These are phyloP conservation scores for Uloborus plumipes DNA, from an alignment of 2,888 invertebrate genomes.

Conservation along the genomic window DNA sequence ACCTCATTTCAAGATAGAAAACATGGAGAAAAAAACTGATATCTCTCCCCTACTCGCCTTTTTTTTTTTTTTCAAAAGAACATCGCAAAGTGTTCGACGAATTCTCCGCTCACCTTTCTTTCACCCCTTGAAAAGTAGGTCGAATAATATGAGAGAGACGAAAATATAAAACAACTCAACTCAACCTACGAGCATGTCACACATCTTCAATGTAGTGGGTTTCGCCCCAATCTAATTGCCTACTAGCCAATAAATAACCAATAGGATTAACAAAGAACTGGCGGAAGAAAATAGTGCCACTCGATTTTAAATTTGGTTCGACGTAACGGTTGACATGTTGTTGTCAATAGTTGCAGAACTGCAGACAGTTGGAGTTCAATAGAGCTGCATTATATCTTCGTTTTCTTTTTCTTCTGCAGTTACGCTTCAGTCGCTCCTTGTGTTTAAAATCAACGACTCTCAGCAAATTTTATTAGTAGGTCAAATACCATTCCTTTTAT, in stretches of 20 bases:
- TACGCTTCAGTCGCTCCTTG: conserved; percentile 38
- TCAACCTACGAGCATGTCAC: conserved; percentile 10
- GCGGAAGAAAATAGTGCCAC: conserved; percentile 50
- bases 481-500: conserved; percentile 25
- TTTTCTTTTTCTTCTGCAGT: conserved; percentile 5
- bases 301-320: conserved; percentile 40
- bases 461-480: conserved; percentile 42
- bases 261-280: conserved; percentile 49
- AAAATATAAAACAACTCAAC: background rate
- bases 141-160: conserved; percentile 24
- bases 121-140: conserved; percentile 36
- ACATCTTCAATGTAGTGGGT: conserved; percentile 14
- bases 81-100: background rate
- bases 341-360: conserved; percentile 37
- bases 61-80: too few relatives aligned
- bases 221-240: conserved; percentile 45
- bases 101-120: conserved; percentile 26
- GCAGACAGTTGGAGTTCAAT: conserved; percentile 39
- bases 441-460: conserved; percentile 4
- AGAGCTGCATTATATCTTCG: conserved; percentile 16
- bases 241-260: conserved; percentile 59
- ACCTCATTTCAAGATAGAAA: conserved; percentile 29
- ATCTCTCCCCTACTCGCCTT: background rate
- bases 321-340: conserved; percentile 43
- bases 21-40: background rate